phyloP scores from a whole-genome alignment of 2,113 vertebrate genomes.

The Microcebus murinus region DNA sequence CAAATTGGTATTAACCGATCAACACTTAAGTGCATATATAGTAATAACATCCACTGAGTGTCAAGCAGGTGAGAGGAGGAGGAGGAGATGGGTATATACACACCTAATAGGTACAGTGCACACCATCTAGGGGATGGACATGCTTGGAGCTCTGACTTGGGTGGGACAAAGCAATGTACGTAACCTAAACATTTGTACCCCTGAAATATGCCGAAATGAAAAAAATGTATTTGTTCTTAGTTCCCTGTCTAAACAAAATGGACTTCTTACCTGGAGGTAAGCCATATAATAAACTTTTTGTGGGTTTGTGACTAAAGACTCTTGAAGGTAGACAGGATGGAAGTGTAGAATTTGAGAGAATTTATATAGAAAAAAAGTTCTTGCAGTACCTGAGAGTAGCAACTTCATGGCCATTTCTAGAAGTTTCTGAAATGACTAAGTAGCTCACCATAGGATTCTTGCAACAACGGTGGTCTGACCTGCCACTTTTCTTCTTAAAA shows the following conservation, averaged over 20 bases:
- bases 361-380: not conserved
- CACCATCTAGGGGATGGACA: too few species aligned
- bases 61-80: too few species aligned
- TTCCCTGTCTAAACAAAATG: not conserved
- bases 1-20: too few species aligned
- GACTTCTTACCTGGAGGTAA: not conserved
- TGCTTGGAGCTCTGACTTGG: too few species aligned
- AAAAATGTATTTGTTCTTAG: not conserved
- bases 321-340: not conserved
- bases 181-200: too few species aligned
- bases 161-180: too few species aligned
- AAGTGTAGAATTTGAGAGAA: not conserved
- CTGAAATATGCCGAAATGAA: too few species aligned
- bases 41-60: too few species aligned
- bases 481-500: not conserved
- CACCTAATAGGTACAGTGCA: too few species aligned
- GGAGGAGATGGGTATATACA: too few species aligned
- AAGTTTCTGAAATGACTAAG: not conserved
- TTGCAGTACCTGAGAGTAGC: not conserved
- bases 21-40: too few species aligned
- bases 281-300: not conserved
- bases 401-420: not conserved
- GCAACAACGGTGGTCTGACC: not conserved
- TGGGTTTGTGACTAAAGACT: not conserved
- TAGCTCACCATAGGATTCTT: not conserved